Percentiles rank a stretch among this genome's conserved stretches.
Conservation (phyloP, 2,888 invertebrate species). For the Cantharis flavilabris region DNA sequence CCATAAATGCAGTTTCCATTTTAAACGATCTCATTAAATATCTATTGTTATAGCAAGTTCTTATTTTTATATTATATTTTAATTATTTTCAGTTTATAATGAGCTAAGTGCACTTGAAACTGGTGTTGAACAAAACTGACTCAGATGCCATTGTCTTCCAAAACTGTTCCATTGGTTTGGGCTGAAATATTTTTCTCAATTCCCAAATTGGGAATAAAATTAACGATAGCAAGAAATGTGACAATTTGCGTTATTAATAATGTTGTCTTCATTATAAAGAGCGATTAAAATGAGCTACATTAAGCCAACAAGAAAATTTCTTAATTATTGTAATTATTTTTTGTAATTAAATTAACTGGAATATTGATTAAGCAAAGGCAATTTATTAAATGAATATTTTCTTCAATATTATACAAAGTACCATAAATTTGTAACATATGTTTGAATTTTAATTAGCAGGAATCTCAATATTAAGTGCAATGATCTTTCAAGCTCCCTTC, state of each 20-base stretch:
- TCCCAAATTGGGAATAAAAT: not conserved
- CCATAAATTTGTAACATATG: conserved; percentile 1
- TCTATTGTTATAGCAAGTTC: conserved; percentile 1
- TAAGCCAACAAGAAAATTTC: not conserved
- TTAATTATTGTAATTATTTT: not conserved
- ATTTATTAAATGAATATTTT: not conserved
- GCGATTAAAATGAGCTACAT: not conserved
- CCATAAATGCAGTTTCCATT: conserved; percentile 7
- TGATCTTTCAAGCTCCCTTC: conserved; percentile 3
- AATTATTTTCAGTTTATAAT: not conserved
- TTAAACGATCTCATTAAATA: conserved; percentile 2
- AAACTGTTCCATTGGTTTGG: not conserved
- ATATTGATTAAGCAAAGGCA: not conserved
- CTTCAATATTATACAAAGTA: not conserved
- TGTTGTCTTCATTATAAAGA: not conserved
- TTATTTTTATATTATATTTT: conserved; percentile 5
- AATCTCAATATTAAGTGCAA: conserved; percentile 5
- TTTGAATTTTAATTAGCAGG: conserved; percentile 10
- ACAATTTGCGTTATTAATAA: not conserved
- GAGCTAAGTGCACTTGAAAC: not conserved
- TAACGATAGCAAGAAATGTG: not conserved
- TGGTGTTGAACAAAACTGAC: not conserved
- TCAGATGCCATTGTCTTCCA: not conserved
- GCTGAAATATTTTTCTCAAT: not conserved
- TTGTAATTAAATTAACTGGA: not conserved